Evolutionary conservation across 2,888 invertebrate genomes (phyloP), one percentile per base, ranked within the genome.

Genomic region (Cephus sareptanus): DNA sequence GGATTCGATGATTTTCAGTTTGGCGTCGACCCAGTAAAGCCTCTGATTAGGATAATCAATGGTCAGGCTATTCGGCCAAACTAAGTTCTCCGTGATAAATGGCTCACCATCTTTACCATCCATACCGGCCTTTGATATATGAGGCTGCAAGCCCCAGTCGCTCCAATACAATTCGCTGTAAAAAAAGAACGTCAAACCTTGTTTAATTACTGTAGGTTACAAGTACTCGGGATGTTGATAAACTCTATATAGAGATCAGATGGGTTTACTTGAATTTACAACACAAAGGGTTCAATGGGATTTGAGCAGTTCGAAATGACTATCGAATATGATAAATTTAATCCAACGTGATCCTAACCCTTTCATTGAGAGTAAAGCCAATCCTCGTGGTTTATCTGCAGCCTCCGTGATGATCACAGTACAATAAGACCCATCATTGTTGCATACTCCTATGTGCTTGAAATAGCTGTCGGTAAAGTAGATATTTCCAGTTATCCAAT

Each of bases 11-110:
- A 93, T 94, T 84, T 93, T 93, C 69, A 94, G 87, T 87, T 95
- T 95, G 13, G 95, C 95, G 90, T 99, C 98, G 3, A 96, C 95
- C 96, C 97, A 99, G 91, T 98, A 99, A 9, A 99, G 91, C 13
- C 98, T 93, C 71, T 94, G 92, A 83, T 95, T 96, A 3, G 96
- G 94, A 85, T 94, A 94, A 90, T 99, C 99, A 71, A 98, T 90
- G 0, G 97, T 94, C 31, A 99, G 92, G 0, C 98, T 98, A 85
- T 97, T 97, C 0, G 98, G 97, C 95, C 96, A 97, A 34, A 92
- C 92, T 34, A 96, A 93, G 81, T 96, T 92, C 0, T 93, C 91
- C 1, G 93, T 92, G 0, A 98, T 94, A 76, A 98, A 93, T 0
- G 93, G 88, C 6, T 89, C 89, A 0, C 94, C 92, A 0, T 94